These are phyloP conservation scores for Rhabdomys pumilio DNA, from an alignment of 2,797 vertebrate genomes.

Conservation along the genomic window DNA sequence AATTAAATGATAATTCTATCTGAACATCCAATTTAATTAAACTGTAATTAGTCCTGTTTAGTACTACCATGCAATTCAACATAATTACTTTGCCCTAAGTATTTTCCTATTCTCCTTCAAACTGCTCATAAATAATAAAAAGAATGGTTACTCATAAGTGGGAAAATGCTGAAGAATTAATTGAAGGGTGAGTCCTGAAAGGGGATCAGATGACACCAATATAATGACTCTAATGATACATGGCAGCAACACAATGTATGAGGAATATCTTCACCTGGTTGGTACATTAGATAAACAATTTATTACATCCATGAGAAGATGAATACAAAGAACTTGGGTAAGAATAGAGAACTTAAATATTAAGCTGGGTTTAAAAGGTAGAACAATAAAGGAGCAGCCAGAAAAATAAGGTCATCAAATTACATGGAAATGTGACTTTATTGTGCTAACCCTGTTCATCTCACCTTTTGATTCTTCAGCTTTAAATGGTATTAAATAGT, in stretches of 20 bases:
- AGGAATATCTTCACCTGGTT: too few relatives aligned
- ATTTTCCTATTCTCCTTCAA: slow-evolving; percentile 57
- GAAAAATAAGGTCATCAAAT: background rate
- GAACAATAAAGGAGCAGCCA: background rate
- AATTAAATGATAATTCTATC: slow-evolving; percentile 77
- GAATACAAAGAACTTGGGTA: background rate
- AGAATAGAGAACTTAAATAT: background rate
- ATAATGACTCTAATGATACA: background rate
- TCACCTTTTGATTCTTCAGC: background rate
- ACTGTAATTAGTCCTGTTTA: slow-evolving; percentile 71
- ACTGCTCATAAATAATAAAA: slow-evolving; percentile 51
- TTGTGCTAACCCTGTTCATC: background rate
- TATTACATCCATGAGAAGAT: background rate
- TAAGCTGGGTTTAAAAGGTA: background rate
- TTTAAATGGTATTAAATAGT: background rate
- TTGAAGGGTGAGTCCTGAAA: background rate
- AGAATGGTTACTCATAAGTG: background rate
- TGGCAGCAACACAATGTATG: background rate
- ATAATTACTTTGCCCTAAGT: slow-evolving; percentile 68
- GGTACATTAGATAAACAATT: background rate
- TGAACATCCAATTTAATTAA: slow-evolving; percentile 72
- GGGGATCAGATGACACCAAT: accelerated
- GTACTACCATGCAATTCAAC: slow-evolving; percentile 59
- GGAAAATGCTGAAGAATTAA: background rate
- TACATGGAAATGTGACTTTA: background rate